Evolutionary conservation across 2,797 vertebrate genomes (phyloP), one percentile per base, ranked within the genome.

Genomic region (Anableps anableps): DNA sequence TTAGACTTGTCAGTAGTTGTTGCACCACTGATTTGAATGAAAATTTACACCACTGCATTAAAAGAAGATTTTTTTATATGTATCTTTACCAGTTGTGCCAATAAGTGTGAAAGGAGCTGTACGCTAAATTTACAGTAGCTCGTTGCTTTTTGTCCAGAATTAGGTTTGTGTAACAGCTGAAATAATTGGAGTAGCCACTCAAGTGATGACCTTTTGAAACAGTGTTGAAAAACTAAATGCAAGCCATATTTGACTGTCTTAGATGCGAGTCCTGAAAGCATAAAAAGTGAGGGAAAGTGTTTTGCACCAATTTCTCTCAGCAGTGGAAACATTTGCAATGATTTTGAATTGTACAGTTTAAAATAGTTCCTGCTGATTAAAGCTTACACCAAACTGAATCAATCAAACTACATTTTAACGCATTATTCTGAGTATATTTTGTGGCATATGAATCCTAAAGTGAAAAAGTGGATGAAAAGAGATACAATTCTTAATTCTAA

Each of bases 361-460:
- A 53, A 75, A 68, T 64, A 17, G 50, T 43, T 74, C 17, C 9
- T 76, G 2, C 19, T 47, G 13, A 71, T 78, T 60, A 11, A 81
- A 64, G 21, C 23, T 51, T 26, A 75, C 50, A 16, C 16, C n/a
- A 58, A 74, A 64, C 2, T 41, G 2, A 80, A 80, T 55, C 36
- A 72, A 80, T 71, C 31, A 74, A 76, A 72, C 70, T 41, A 0
- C 10, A 58, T 72, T 79, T 51, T 70, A 4, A 75, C 48, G 21
- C 11, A 50, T 13, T n/a, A 34, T 76, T 1, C 5, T 64, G 19
- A 23, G n/a, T 26, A 53, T 53, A 16, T 41, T 47, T 31, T 70
- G 38, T 23, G 16, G 11, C 2, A 29, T n/a, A 74, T 43, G 5
- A 75, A 47, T 48, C 1, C 23, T 38, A 8, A n/a, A n/a, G 34